Evolutionary conservation across 2,888 invertebrate species (phyloP), one percentile per base, ranked within the genome.

Genomic region (Dryococelus australis): DNA sequence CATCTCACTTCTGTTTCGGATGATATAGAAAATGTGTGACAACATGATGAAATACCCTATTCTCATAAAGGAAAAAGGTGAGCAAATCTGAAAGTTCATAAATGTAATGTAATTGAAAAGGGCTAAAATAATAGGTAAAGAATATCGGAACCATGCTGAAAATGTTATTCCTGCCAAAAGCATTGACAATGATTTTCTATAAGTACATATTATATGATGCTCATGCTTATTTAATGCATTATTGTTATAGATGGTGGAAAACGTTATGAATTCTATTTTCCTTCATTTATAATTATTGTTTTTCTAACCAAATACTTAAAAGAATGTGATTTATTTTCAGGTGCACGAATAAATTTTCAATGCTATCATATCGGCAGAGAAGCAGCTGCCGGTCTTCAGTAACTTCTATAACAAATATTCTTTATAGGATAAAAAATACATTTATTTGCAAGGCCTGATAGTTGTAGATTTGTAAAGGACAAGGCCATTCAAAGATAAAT

Each of bases 401-500:
- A 16, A 43, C 1, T 84, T 43, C 47, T 84, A 84, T 43, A 43
- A 26, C 43, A 16, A 84, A 5, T 84, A 43, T 43, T 84, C 43
- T 84, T 84, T 35, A 43, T 35, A 43, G 35, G 84, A 84, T 84
- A 47, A 84, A 84, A 12, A 43, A 47, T 28, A 84, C 26, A 13
- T 43, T 43, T 84, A 20, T 65, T 65, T 65, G 20, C 20, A 65
- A 65, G 65, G 65, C 65, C 65, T 65, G 26, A 84, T 43, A 84
- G 47, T n/a, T 43, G 84, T 24, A 28, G 84, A 84, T 84, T 28
- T 84, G 84, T 35, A 84, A 16, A 43, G 84, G 35, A 35, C 8
- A 84, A 10, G 84, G 28, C 43, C 35, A 35, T 13, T 5, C 3
- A 43, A 35, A 28, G 9, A 84, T 84, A 20, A 5, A 9, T 3